Conservation (phyloP, 2,888 invertebrate species). For the Calameuta idolon region DNA sequence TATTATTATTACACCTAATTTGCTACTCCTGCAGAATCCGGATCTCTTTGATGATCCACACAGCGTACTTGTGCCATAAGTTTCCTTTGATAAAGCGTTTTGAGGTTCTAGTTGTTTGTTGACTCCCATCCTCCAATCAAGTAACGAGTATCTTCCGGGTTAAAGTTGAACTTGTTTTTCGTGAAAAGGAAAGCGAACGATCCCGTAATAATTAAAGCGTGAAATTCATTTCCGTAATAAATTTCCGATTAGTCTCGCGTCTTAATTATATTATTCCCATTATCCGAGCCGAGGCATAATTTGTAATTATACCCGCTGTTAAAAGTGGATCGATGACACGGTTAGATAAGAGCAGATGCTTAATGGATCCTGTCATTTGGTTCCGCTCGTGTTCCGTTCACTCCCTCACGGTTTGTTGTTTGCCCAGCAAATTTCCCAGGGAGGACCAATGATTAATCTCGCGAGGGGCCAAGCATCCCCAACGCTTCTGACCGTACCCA, state of each 20-base stretch:
- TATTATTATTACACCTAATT: background rate
- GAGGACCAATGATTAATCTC: constrained; percentile 34
- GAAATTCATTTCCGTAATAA: background rate
- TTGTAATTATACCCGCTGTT: background rate
- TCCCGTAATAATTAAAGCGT: background rate
- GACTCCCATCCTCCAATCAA: background rate
- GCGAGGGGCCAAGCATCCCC: background rate
- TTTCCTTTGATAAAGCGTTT: background rate
- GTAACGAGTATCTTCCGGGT: background rate
- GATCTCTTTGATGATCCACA: background rate
- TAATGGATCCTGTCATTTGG: constrained; percentile 28
- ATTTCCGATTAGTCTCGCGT: background rate
- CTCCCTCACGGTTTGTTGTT: constrained; percentile 27
- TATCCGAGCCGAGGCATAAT: background rate
- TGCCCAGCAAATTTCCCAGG: constrained; percentile 33
- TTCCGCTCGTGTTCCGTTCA: constrained; percentile 28
- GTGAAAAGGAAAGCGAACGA: background rate
- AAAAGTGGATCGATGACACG: constrained; percentile 5
- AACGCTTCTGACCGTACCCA: background rate
- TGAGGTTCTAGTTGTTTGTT: background rate
- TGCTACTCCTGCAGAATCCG: background rate
- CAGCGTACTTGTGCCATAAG: background rate
- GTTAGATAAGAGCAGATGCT: constrained; percentile 7
- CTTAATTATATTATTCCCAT: constrained; percentile 3
- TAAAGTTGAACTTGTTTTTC: background rate